Evolutionary conservation across 2,888 invertebrate species (phyloP), one percentile per base, ranked within the genome.

Genomic region (Alsophila aescularia): DNA sequence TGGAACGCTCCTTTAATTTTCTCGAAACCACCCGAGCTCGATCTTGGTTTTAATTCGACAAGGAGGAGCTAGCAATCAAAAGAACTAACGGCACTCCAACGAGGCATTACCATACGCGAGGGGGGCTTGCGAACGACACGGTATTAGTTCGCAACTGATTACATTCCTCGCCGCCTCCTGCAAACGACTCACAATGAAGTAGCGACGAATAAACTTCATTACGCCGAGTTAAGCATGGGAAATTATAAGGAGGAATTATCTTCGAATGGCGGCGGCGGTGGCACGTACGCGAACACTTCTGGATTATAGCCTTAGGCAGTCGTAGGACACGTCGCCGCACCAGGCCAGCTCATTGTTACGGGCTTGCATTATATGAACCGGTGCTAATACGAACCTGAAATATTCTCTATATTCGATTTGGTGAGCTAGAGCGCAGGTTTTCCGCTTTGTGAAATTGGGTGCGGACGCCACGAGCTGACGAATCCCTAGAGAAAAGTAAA

Each of bases 111-210:
- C 89, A 91, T 90, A 91, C 88, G 85, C 84, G 87, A 78, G 82
- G 80, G 81, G 83, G 86, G 80, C 81, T 80, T 73, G 77, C 76
- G 77, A 85, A 85, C 81, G 87, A 81, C 86, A 83, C 79, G 79
- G 85, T 89, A 87, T 90, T 89, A 90, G 90, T 90, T 90, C 83
- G 80, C 87, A 88, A 87, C 88, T 90, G 89, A 90, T 90, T 91
- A 90, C 90, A 89, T 90, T 90, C 87, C 84, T 78, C 76, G 82
- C 77, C 81, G 79, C 79, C 79, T 81, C 73, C 75, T 77, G 77
- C 81, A 83, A 87, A 89, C 85, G 86, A 84, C 84, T 88, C 83
- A 79, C 84, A 87, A 87, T 88, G 87, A 85, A 89, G 87, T 87
- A 87, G 83, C 86, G 83, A 81, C 83, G 87, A 88, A 90, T 92